Percentiles rank a stretch among this genome's conserved stretches.
Conservation (phyloP, 1,140 invertebrate species). For the Eumaeus atala region DNA sequence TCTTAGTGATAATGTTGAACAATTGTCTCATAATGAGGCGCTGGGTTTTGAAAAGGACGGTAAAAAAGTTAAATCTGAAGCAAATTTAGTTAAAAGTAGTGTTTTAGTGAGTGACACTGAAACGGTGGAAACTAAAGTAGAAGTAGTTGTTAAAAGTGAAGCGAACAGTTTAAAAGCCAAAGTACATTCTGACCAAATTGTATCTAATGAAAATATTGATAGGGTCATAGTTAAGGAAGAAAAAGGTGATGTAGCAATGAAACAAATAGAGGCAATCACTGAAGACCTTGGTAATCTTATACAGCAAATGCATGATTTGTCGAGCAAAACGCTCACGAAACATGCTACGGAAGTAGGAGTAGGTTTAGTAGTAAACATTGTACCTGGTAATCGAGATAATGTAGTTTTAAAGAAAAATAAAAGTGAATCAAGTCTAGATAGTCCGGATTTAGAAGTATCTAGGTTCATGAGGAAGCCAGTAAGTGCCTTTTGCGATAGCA, state of each 20-base stretch:
- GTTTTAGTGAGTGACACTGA: slow-evolving; percentile 35
- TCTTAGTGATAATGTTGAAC: slow-evolving; percentile 33
- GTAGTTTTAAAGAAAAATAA: slow-evolving; percentile 70
- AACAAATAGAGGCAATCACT: slow-evolving; percentile 49
- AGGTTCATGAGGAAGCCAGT: slow-evolving; percentile 57
- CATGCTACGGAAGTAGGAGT: slow-evolving; percentile 36
- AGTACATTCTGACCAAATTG: slow-evolving; percentile 47
- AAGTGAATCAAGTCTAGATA: slow-evolving; percentile 70
- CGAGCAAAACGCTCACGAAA: slow-evolving; percentile 34
- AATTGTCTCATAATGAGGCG: slow-evolving; percentile 39
- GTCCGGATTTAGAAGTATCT: slow-evolving; percentile 70
- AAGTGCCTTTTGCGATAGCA: slow-evolving; percentile 64
- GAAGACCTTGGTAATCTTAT: slow-evolving; percentile 51
- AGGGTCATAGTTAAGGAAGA: slow-evolving; percentile 27
- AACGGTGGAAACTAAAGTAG: slow-evolving; percentile 32
- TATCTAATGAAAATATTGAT: slow-evolving; percentile 26
- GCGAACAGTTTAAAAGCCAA: slow-evolving; percentile 40
- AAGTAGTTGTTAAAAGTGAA: slow-evolving; percentile 37
- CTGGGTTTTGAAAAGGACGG: slow-evolving; percentile 27
- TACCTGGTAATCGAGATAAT: slow-evolving; percentile 56
- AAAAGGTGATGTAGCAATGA: slow-evolving; percentile 37
- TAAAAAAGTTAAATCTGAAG: slow-evolving; percentile 39
- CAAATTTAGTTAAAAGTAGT: slow-evolving; percentile 46
- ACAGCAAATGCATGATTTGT: slow-evolving; percentile 49
- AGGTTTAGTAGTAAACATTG: slow-evolving; percentile 38